Evolutionary conservation across 2,888 invertebrate genomes (phyloP).

Genomic region (Synergus laeviventris): DNA sequence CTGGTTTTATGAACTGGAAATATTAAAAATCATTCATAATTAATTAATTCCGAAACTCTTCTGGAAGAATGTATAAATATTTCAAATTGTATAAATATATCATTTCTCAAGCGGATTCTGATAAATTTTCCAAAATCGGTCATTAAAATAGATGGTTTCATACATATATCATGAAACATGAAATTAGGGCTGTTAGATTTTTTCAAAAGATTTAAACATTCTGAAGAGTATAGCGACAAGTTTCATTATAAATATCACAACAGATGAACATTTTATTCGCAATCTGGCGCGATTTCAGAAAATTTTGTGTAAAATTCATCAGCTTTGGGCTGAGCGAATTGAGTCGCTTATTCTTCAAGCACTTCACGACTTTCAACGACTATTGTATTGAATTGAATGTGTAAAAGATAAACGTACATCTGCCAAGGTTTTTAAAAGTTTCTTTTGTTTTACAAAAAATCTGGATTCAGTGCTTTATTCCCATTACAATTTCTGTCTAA

Average conservation of each 20-base stretch:
- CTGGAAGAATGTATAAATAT: not conserved
- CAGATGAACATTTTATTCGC: not conserved
- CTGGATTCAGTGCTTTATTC: not conserved
- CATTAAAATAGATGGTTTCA: not conserved
- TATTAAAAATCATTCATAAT: not conserved
- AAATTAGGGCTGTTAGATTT: not conserved
- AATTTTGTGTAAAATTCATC: slow-evolving; percentile 25
- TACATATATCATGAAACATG: not conserved
- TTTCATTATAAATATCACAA: slow-evolving; percentile 1
- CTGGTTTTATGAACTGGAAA: not conserved
- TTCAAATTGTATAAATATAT: too few species aligned
- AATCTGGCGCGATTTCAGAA: slow-evolving; percentile 5
- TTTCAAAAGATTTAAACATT: not conserved
- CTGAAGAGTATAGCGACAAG: not conserved
- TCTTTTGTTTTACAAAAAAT: too few species aligned
- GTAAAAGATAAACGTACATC: too few species aligned
- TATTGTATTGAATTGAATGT: not conserved
- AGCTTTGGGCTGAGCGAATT: not conserved
- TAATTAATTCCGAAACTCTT: not conserved
- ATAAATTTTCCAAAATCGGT: not conserved
- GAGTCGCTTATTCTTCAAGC: slow-evolving; percentile 8
- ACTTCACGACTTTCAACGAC: not conserved
- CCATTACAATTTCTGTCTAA: too few species aligned
- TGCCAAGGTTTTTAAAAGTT: too few species aligned
- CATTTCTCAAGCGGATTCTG: not conserved